Conservation (phyloP, 2,113 vertebrate species). For the Embiotoca jacksoni region DNA sequence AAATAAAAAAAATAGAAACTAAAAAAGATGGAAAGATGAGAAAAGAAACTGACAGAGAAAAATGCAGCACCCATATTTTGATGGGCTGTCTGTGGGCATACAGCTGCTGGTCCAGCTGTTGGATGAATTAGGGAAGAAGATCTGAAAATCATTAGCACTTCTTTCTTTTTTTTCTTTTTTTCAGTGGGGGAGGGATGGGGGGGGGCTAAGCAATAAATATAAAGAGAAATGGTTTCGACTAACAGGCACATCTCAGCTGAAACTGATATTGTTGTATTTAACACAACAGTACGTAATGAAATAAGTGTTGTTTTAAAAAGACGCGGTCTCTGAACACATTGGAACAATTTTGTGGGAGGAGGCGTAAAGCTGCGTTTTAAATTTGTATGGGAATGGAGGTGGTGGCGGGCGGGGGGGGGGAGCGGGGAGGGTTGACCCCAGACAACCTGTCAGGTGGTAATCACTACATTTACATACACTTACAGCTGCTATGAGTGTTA, state of each 20-base stretch:
- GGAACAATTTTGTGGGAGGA: constrained; percentile 21
- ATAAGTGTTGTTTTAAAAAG: no score
- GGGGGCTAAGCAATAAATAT: constrained; percentile 25
- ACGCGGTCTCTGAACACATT: constrained; percentile 12
- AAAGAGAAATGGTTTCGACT: constrained; percentile 42
- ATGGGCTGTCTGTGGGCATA: constrained; percentile 35
- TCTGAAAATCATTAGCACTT: constrained; percentile 62
- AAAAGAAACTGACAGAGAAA: constrained; percentile 16
- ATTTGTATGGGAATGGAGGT: neutral
- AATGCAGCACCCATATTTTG: constrained; percentile 12
- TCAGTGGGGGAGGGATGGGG: neutral
- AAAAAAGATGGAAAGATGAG: neutral
- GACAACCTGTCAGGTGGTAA: constrained; percentile 13
- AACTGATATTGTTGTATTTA: constrained; percentile 23
- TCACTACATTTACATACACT: neutral
- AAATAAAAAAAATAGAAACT: neutral
- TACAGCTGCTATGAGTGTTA: neutral
- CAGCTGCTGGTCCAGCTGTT: constrained; percentile 62
- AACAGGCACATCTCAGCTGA: constrained; percentile 34
- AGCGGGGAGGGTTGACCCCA: no score
- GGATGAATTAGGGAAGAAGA: constrained; percentile 34
- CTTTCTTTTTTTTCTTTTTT: no score
- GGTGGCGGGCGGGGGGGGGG: neutral
- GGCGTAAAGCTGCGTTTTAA: constrained; percentile 4
- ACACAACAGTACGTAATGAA: no score